Base-by-base conservation (phyloP, 64 coral and sea anemone genomes). In the Stichodactyla helianthus region DNA sequence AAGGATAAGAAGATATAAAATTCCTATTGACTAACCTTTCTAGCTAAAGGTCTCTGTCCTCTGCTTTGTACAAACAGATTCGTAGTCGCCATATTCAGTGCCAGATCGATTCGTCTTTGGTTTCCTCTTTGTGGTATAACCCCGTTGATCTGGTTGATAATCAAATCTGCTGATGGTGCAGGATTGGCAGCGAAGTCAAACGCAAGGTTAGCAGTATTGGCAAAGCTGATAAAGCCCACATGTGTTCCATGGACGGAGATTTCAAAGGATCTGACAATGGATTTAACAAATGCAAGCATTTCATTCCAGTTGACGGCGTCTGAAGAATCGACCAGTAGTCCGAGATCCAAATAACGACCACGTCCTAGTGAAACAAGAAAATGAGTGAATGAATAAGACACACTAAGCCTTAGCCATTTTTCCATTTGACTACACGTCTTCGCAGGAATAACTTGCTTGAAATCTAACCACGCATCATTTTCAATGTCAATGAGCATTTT, bases 211-310 rank as follows among this genome's bases (percentile, higher is more conserved):
- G 90, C 94, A 6, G 22, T 87, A 58, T 89, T 86, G 28, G 89
- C 87, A 55, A 89, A 95, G 20, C 76, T 19, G 17, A 95, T 77
- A 28, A 95, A 95, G 52, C 94, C 94, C 27, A 95, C 81, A 55
- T 84, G 94, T 50, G 79, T 83, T 20, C 84, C 91, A 59, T 62
- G 50, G 65, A 78, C 57, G 23, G 94, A 92, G 77, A 92, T 91
- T 50, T 91, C 83, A 57, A 91, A 79, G 44, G 71, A 79, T 44
- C 84, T 53, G 10, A 91, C 54, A 44, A 91, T 50, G 52, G 61
- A 55, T 52, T 25, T 54, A 35, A 91, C 57, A 62, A 70, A 86
- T 5, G 54, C 8, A 20, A 91, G 59, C 82, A 85, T 86, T 22
- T 23, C 59, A 16, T 77, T 67, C 89, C 89, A 91, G 64, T 91